A percentile compares a stretch with the other conserved stretches of the same genome.
Conservation (phyloP, 2,888 invertebrate species). For the Cephus pygmeus region DNA sequence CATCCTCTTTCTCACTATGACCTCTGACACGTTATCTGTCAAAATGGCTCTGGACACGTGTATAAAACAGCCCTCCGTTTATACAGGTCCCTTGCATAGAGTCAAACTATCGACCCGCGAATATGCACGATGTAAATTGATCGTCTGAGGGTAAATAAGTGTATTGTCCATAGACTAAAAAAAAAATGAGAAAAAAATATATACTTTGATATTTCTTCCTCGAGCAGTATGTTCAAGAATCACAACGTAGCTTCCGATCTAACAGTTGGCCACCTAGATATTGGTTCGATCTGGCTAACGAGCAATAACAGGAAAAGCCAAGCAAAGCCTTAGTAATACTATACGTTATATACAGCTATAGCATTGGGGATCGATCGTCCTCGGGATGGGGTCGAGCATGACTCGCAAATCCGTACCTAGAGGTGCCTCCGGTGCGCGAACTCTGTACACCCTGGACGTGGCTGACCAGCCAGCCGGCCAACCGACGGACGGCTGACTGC, state of each 20-base stretch:
- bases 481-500: constrained; percentile 59
- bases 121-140: background rate
- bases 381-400: constrained; percentile 56
- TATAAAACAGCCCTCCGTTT: background rate
- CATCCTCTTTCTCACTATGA: background rate
- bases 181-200: background rate
- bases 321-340: background rate
- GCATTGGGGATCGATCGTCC: constrained; percentile 52
- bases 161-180: background rate
- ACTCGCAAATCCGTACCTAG: constrained; percentile 52
- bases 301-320: background rate
- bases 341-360: background rate
- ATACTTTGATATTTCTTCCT: background rate
- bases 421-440: constrained; percentile 50
- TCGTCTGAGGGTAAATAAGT: background rate
- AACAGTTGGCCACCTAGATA: background rate
- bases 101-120: background rate
- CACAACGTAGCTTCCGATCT: background rate
- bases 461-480: constrained; percentile 49
- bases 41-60: background rate
- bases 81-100: background rate
- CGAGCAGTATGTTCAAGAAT: background rate
- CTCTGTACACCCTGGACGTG: constrained; percentile 51
- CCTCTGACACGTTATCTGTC: background rate
- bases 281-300: background rate